phyloP scores from a whole-genome alignment of 2,888 invertebrate species.

The Stramonita haemastoma region DNA sequence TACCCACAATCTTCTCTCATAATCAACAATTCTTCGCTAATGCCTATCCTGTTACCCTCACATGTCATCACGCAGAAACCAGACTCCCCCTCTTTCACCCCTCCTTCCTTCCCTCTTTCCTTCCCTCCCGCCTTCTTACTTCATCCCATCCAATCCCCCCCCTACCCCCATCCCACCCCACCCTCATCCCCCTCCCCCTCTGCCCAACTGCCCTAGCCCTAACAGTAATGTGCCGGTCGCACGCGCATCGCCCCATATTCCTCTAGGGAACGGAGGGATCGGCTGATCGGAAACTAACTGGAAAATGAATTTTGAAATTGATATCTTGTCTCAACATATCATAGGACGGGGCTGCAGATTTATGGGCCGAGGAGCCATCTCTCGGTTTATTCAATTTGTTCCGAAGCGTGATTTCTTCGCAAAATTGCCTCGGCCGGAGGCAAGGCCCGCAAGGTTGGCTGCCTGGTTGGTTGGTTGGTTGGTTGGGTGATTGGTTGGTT shows the following conservation, averaged over 20 bases:
- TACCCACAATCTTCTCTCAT: too few species aligned
- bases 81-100: neutral
- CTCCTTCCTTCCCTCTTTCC: neutral
- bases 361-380: constrained; percentile 40
- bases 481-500: too few species aligned
- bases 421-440: constrained; percentile 35
- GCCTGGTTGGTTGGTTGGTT: neutral
- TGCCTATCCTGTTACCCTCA: neutral
- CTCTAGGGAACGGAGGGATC: neutral
- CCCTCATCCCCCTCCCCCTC: neutral
- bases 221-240: constrained; percentile 28
- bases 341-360: constrained; percentile 42
- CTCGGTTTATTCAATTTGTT: constrained; percentile 45
- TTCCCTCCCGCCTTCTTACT: neutral
- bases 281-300: constrained; percentile 45
- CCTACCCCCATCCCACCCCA: neutral
- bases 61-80: neutral
- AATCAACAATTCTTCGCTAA: too few species aligned
- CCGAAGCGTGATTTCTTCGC: constrained; percentile 44
- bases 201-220: neutral
- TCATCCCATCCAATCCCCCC: neutral
- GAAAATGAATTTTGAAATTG: constrained; percentile 47
- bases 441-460: neutral
- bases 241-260: constrained; percentile 12
- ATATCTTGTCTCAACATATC: constrained; percentile 47